A percentile compares a stretch with the other conserved stretches of the same genome.
These are phyloP conservation scores for Paramormyrops kingsleyae DNA, from an alignment of 2,113 vertebrate species.

Conservation along the genomic window DNA sequence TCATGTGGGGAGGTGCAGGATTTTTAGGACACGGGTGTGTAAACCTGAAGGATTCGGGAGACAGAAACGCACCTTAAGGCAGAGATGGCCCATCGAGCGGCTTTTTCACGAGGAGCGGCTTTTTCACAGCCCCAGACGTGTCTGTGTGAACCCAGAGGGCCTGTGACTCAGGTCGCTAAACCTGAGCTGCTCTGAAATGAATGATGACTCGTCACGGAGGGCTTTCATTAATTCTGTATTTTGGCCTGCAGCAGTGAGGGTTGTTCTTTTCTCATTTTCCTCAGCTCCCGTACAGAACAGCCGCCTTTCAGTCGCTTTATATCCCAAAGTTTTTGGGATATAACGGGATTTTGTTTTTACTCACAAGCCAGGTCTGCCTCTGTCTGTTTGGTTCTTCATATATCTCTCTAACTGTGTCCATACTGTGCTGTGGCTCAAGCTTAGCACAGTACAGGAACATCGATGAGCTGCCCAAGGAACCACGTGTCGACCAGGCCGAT, in stretches of 20 bases:
- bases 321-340: neutral
- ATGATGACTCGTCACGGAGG: slow-evolving; percentile 55
- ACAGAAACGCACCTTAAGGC: neutral
- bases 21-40: neutral
- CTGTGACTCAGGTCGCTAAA: neutral
- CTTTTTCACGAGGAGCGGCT: no score
- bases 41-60: neutral
- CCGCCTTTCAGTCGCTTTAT: neutral
- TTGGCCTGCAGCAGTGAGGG: slow-evolving; percentile 39
- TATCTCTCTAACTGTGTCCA: neutral
- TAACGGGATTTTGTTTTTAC: neutral
- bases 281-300: neutral
- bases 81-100: neutral
- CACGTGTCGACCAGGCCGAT: neutral
- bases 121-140: neutral
- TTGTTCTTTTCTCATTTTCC: neutral
- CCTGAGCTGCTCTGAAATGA: slow-evolving; percentile 59
- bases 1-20: neutral
- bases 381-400: neutral
- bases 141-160: neutral
- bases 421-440: neutral
- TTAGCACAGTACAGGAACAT: neutral
- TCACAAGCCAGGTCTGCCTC: neutral
- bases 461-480: neutral
- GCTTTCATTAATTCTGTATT: slow-evolving; percentile 60